phyloP scores from a whole-genome alignment of 2,113 vertebrate species.

The Pyxicephalus adspersus region DNA sequence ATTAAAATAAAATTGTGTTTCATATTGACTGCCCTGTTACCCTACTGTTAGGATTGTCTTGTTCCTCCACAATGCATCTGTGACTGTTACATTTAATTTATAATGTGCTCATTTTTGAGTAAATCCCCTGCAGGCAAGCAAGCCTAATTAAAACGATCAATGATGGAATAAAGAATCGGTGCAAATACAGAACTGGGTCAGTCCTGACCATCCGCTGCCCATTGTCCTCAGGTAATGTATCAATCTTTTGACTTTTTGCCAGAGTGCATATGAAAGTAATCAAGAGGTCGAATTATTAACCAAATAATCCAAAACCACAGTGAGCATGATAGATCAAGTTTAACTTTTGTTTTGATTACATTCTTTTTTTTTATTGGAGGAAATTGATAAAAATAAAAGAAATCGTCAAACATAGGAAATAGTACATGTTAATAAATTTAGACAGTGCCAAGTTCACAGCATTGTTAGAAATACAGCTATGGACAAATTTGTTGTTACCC shows the following conservation, averaged over 20 bases:
- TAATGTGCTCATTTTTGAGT: conserved; percentile 4
- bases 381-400: too few species aligned
- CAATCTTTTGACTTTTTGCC: conserved; percentile 30
- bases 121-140: conserved; percentile 4
- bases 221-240: conserved; percentile 18
- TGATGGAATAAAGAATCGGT: conserved; percentile 1
- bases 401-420: too few species aligned
- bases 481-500: too few species aligned
- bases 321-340: not conserved
- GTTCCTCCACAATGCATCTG: not conserved
- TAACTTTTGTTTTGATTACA: not conserved
- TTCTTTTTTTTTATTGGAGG: not conserved
- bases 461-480: too few species aligned
- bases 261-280: conserved; percentile 7
- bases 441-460: too few species aligned
- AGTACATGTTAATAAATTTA: too few species aligned
- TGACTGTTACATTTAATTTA: conserved; percentile 25
- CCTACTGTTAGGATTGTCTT: conserved; percentile 11
- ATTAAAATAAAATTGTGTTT: conserved; percentile 19
- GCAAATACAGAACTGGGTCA: conserved; percentile 1
- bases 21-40: not conserved
- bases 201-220: not conserved
- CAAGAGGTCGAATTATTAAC: not conserved
- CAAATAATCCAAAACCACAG: not conserved
- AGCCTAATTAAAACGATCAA: conserved; percentile 32